Conservation (phyloP, 2,888 invertebrate species). For the Rotaria macrura region DNA sequence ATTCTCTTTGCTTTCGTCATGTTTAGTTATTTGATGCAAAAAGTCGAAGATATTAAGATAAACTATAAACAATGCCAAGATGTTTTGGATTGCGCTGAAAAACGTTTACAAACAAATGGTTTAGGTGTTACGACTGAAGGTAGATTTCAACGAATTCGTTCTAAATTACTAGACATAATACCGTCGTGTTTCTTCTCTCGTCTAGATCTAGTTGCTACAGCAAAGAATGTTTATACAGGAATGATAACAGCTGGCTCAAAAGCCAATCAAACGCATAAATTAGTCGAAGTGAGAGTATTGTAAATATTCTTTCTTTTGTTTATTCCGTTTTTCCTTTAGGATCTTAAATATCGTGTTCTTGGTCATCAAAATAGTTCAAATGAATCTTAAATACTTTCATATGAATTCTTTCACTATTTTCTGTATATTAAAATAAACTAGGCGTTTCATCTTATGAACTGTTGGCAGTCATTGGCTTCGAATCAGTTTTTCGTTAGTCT, state of each 20-base stretch:
- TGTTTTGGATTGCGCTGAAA: conserved; percentile 19
- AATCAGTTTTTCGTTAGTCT: no score
- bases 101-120: conserved; percentile 20
- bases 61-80: conserved; percentile 6
- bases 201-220: conserved; percentile 6
- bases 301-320: neutral
- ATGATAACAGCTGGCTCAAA: conserved; percentile 20
- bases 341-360: neutral
- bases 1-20: no score
- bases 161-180: neutral
- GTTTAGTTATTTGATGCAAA: conserved; percentile 21
- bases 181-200: neutral
- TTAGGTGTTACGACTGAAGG: neutral
- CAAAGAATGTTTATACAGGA: conserved; percentile 10
- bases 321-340: neutral
- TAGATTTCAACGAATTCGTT: neutral
- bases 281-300: neutral
- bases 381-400: neutral
- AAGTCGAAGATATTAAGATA: neutral
- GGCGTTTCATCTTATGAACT: neutral
- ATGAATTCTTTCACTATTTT: neutral
- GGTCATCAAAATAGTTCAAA: neutral
- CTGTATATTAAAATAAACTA: neutral
- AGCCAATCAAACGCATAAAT: conserved; percentile 14
- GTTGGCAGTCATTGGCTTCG: no score